These are phyloP conservation scores for Chromis chromis DNA, from an alignment of 2,797 vertebrate genomes.

Conservation along the genomic window DNA sequence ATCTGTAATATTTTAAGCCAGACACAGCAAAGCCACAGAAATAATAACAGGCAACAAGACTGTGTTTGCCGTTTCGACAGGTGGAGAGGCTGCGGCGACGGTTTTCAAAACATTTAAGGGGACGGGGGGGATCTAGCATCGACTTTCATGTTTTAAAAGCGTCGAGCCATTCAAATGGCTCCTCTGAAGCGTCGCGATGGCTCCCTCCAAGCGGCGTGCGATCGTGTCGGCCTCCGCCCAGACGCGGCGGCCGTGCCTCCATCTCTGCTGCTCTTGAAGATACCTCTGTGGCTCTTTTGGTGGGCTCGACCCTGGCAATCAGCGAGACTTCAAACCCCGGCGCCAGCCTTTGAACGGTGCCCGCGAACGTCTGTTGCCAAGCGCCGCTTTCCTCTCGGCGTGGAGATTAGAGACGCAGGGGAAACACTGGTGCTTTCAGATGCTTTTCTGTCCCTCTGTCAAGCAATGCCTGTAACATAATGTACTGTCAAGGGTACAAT, in stretches of 20 bases:
- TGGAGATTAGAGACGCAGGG: constrained; percentile 51
- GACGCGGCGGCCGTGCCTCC: constrained; percentile 44
- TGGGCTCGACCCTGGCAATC: constrained; percentile 64
- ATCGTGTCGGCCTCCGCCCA: constrained; percentile 56
- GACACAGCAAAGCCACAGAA: constrained; percentile 19
- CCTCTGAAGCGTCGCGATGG: constrained; percentile 60
- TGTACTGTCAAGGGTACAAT: constrained; percentile 21
- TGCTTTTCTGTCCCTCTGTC: constrained; percentile 40
- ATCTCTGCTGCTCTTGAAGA: constrained; percentile 82
- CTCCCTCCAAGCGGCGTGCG: constrained; percentile 45
- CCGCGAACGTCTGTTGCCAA: constrained; percentile 56
- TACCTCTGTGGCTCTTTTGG: constrained; percentile 61
- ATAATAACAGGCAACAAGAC: constrained; percentile 28
- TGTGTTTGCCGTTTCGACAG: constrained; percentile 12
- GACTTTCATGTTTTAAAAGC: constrained; percentile 65
- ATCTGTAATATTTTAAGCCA: constrained; percentile 37
- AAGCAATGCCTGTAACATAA: constrained; percentile 27
- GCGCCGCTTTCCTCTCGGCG: constrained; percentile 30
- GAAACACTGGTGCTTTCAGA: constrained; percentile 47
- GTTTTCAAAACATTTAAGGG: constrained; percentile 44
- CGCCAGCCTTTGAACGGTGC: constrained; percentile 63
- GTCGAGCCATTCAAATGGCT: constrained; percentile 48
- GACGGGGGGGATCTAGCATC: constrained; percentile 19
- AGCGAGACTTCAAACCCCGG: constrained; percentile 68
- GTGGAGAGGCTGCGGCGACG: constrained; percentile 18